Evolutionary conservation across 1,140 invertebrate genomes (phyloP).

Genomic region (Conus betulinus): DNA sequence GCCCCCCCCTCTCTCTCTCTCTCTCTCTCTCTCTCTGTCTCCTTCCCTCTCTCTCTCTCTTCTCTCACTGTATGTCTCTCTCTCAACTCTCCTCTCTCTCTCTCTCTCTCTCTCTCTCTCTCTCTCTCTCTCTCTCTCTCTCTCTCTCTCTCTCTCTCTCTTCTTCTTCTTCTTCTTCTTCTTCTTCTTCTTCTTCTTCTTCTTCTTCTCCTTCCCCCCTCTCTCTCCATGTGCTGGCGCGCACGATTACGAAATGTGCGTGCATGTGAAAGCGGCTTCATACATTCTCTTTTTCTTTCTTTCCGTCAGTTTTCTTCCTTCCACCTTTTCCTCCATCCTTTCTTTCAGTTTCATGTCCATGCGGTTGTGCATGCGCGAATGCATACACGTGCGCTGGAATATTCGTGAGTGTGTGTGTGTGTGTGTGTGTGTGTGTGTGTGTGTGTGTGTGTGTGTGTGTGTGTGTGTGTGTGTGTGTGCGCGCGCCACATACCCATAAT

Average conservation of each 20-base stretch:
- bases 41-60: neutral
- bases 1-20: too few relatives aligned
- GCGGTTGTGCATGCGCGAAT: neutral
- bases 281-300: too few relatives aligned
- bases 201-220: neutral
- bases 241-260: too few relatives aligned
- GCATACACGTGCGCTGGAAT: neutral
- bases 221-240: neutral
- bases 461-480: too few relatives aligned
- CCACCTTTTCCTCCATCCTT: too few relatives aligned
- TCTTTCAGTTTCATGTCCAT: too few relatives aligned
- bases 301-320: too few relatives aligned
- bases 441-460: too few relatives aligned
- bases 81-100: neutral
- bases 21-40: neutral
- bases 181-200: neutral
- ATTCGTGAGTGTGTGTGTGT: neutral
- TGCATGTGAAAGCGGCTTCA: too few relatives aligned
- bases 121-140: constrained; percentile 18
- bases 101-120: constrained; percentile 17
- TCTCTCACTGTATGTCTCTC: neutral
- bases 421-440: neutral
- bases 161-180: neutral
- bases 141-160: neutral
- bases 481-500: too few relatives aligned